A percentile compares a stretch with the other conserved stretches of the same genome.
These are phyloP conservation scores for Erpobdella octoculata DNA, from an alignment of 2,888 invertebrate species.

Conservation along the genomic window DNA sequence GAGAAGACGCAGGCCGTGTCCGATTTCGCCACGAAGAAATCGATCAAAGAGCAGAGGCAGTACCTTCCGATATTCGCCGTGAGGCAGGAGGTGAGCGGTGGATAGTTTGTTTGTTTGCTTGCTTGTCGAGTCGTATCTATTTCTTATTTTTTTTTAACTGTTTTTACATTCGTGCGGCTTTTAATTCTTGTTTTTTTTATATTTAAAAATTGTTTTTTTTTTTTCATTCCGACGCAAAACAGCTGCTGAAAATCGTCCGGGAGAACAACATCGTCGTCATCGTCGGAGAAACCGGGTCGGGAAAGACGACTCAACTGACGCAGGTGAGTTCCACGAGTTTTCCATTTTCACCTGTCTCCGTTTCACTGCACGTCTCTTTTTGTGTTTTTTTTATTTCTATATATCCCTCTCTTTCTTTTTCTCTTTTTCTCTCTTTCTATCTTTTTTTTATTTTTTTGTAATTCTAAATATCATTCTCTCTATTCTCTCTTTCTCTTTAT, in stretches of 20 bases:
- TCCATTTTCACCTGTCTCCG: no score
- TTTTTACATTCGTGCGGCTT: not conserved
- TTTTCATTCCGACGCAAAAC: conserved; percentile 29
- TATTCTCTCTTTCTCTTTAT: no score
- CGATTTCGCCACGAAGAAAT: conserved; percentile 77
- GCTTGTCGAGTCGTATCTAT: not conserved
- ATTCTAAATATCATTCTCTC: not conserved
- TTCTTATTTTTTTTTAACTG: not conserved
- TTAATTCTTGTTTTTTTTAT: conserved; percentile 30
- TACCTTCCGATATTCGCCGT: conserved; percentile 91
- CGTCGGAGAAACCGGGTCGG: conserved; percentile 87
- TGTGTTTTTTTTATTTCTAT: no score
- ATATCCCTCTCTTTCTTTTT: no score
- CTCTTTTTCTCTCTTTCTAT: no score
- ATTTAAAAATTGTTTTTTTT: no score
- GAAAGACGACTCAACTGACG: conserved; percentile 94
- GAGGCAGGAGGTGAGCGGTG: conserved; percentile 70
- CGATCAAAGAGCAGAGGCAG: conserved; percentile 71
- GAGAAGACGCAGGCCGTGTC: conserved; percentile 62
- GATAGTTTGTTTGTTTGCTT: not conserved
- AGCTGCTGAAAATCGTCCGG: conserved; percentile 62
- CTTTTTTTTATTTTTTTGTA: no score
- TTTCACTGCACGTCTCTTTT: no score
- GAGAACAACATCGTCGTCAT: conserved; percentile 85
- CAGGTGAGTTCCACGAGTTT: conserved; percentile 63